Conservation (phyloP, 2,888 invertebrate genomes). For the Drosophila neonasuta region DNA sequence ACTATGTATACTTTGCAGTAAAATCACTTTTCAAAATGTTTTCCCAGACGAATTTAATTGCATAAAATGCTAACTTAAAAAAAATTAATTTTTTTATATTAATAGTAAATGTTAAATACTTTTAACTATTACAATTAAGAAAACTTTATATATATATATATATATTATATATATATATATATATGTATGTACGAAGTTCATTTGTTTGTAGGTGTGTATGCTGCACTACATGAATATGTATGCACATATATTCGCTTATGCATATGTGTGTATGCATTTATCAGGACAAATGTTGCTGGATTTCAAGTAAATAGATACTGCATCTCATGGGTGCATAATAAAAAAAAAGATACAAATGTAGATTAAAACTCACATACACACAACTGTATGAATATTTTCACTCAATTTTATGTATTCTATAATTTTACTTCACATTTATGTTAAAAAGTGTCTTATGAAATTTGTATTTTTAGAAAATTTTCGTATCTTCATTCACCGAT, state of each 20-base stretch:
- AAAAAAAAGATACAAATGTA: neutral
- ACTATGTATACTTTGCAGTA: too few species aligned
- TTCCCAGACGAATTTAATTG: too few species aligned
- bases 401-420: slow-evolving; percentile 7
- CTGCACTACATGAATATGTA: neutral
- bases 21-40: too few species aligned
- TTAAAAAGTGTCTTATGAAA: neutral
- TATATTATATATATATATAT: too few species aligned
- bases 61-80: too few species aligned
- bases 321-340: neutral
- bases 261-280: neutral
- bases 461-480: slow-evolving; percentile 3
- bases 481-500: slow-evolving; percentile 3
- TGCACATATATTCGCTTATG: neutral
- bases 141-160: too few species aligned
- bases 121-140: too few species aligned
- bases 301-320: neutral
- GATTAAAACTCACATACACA: neutral
- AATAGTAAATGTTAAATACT: too few species aligned
- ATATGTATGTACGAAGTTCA: too few species aligned
- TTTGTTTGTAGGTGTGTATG: too few species aligned
- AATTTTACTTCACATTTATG: neutral
- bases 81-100: too few species aligned
- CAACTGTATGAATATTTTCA: slow-evolving; percentile 5
- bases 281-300: neutral